phyloP scores from a whole-genome alignment of 2,888 invertebrate species.

The Aromia moschata region DNA sequence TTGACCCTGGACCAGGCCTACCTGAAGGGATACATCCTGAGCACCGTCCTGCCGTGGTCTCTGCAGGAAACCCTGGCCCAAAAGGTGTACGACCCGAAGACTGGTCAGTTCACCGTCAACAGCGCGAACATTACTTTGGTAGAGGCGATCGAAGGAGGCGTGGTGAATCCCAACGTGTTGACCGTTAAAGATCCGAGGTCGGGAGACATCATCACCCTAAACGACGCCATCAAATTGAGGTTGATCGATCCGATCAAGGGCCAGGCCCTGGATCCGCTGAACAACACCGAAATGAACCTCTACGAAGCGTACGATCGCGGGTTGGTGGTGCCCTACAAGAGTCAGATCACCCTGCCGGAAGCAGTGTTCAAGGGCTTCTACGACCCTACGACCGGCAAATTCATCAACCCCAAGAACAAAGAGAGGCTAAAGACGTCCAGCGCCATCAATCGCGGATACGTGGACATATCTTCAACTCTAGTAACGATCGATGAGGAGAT shows the following conservation, averaged over 20 bases:
- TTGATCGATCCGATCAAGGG: conserved; percentile 83
- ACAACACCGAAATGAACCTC: conserved; percentile 78
- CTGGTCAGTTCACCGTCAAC: conserved; percentile 77
- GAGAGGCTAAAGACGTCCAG: conserved; percentile 83
- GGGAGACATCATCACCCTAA: conserved; percentile 81
- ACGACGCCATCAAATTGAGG: conserved; percentile 80
- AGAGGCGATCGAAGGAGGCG: conserved; percentile 77
- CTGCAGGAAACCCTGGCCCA: conserved; percentile 85
- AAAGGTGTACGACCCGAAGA: conserved; percentile 79
- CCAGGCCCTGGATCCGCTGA: conserved; percentile 79
- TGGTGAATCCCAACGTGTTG: conserved; percentile 80
- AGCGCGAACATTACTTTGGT: conserved; percentile 75
- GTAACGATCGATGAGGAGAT: conserved; percentile 84
- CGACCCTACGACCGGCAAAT: conserved; percentile 84
- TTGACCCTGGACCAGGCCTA: conserved; percentile 82
- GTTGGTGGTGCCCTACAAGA: conserved; percentile 81
- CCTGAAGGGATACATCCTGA: conserved; percentile 82
- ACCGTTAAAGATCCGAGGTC: conserved; percentile 83
- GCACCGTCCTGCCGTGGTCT: conserved; percentile 82
- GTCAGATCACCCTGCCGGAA: conserved; percentile 85
- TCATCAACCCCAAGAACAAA: conserved; percentile 81
- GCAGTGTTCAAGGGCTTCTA: conserved; percentile 93
- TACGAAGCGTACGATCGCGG: conserved; percentile 87
- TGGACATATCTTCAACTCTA: conserved; percentile 86
- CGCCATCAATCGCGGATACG: conserved; percentile 84